These are phyloP conservation scores for Gerris buenoi DNA, from an alignment of 1,140 invertebrate genomes.

Conservation along the genomic window DNA sequence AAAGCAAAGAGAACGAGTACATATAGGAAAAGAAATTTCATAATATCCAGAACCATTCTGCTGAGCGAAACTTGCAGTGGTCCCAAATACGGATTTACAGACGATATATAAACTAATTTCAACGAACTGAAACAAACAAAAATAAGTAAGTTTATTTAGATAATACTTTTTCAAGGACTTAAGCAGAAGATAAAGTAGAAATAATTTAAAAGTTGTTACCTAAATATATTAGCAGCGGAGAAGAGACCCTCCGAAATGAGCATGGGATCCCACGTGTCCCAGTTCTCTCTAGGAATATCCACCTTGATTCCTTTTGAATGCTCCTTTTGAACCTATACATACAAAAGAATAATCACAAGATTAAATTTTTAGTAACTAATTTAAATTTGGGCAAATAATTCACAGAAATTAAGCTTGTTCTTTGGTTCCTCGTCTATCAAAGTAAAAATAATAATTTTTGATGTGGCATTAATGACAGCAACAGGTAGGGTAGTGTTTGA, in stretches of 20 bases:
- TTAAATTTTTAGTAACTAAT: no score
- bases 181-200: no score
- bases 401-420: no score
- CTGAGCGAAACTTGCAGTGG: slow-evolving; percentile 93
- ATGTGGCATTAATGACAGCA: no score
- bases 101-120: slow-evolving; percentile 97
- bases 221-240: slow-evolving; percentile 92
- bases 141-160: no score
- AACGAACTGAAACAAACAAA: slow-evolving; percentile 55
- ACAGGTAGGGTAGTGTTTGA: no score
- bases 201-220: no score
- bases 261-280: slow-evolving; percentile 95
- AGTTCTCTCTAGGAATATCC: slow-evolving; percentile 60
- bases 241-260: slow-evolving; percentile 91
- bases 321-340: slow-evolving; percentile 51
- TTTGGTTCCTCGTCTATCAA: no score
- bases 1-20: slow-evolving; percentile 94
- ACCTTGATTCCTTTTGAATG: slow-evolving; percentile 24
- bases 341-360: slow-evolving; percentile 16
- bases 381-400: no score
- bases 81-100: slow-evolving; percentile 93
- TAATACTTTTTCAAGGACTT: no score
- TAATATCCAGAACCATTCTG: slow-evolving; percentile 93
- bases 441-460: no score
- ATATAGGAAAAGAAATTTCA: slow-evolving; percentile 93